Base-by-base conservation (phyloP, 2,888 invertebrate species). In the Drosophila helvetica region DNA sequence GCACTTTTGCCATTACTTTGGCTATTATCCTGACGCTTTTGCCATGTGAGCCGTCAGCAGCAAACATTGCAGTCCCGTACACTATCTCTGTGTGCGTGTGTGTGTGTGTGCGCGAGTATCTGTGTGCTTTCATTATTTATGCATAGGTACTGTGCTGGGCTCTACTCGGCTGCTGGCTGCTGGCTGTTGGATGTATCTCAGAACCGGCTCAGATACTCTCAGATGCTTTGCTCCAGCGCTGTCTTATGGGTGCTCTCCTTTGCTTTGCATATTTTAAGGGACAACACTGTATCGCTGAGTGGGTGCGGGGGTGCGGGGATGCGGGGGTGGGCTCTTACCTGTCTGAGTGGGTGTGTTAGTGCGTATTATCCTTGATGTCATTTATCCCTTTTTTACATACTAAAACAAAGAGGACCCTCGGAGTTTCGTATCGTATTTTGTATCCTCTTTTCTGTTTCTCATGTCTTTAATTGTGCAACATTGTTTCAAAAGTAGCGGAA, bases 1-100 rank as follows among this genome's bases (percentile, higher is more conserved):
- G 86, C 86, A 86, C 86, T 86, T 86, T 89, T 85, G 85, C 86
- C 85, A 87, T 88, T 87, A 87, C 85, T 79, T 81, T 89, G 79
- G 80, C 88, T 87, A 89, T 89, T 85, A 89, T 75, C 71, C 82
- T 84, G 89, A 79, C 87, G 87, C 85, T 85, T 86, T 88, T 80
- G 86, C 79, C 81, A 80, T 69, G 75, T 73, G 73, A 75, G 64
- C 70, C 76, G 54, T 63, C 72, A 76, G 56, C 57, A 65, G 71
- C 62, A 81, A 60, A 77, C 75, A 74, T 50, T 71, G 27, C 27
- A 27, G 27, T 27, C 27, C 27, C 27, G 17, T 17, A 60, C 18
- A 43, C n/a, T 22, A 43, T 38, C 17, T 8, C 47, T 46, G 51
- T 52, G 52, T 17, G 45, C 8, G n/a, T 17, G 27, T 43, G 61